Evolutionary conservation across 1,140 invertebrate genomes (phyloP).

Genomic region (Musca domestica): DNA sequence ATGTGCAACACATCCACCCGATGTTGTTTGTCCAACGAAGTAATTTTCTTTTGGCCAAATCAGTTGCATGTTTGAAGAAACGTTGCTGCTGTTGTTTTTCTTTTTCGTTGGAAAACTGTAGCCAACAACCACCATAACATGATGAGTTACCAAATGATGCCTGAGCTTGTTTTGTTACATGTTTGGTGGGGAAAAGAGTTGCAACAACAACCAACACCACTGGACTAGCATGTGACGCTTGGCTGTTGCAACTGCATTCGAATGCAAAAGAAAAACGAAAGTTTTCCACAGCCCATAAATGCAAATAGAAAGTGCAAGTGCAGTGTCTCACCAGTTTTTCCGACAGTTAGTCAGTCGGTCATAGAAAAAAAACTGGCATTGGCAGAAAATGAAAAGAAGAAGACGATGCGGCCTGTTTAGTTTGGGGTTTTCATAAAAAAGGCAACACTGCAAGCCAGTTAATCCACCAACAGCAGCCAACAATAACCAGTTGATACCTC

Average conservation of each 20-base stretch:
- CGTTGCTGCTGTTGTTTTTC: not conserved
- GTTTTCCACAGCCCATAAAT: slow-evolving; percentile 53
- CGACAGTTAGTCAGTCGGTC: slow-evolving; percentile 4
- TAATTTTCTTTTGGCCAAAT: slow-evolving; percentile 1
- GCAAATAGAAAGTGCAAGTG: slow-evolving; percentile 55
- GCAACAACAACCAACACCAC: too few relatives aligned
- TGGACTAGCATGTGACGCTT: not conserved
- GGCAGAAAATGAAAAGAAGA: not conserved
- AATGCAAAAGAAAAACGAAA: slow-evolving; percentile 50
- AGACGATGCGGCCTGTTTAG: not conserved
- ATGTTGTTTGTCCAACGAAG: not conserved
- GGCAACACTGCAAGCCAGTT: not conserved
- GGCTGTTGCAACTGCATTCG: not conserved
- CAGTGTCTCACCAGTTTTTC: slow-evolving; percentile 32
- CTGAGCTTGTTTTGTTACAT: too few relatives aligned
- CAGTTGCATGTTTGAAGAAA: not conserved
- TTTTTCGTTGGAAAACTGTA: not conserved
- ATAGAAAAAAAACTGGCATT: slow-evolving; percentile 40
- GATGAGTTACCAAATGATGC: not conserved
- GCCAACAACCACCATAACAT: not conserved
- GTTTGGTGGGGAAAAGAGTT: not conserved
- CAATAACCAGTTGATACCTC: not conserved
- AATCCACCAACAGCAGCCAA: not conserved
- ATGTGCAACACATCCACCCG: not conserved
- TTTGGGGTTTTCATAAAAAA: too few relatives aligned